Evolutionary conservation across 1,140 invertebrate genomes (phyloP).

Genomic region (Diorhabda sublineata): DNA sequence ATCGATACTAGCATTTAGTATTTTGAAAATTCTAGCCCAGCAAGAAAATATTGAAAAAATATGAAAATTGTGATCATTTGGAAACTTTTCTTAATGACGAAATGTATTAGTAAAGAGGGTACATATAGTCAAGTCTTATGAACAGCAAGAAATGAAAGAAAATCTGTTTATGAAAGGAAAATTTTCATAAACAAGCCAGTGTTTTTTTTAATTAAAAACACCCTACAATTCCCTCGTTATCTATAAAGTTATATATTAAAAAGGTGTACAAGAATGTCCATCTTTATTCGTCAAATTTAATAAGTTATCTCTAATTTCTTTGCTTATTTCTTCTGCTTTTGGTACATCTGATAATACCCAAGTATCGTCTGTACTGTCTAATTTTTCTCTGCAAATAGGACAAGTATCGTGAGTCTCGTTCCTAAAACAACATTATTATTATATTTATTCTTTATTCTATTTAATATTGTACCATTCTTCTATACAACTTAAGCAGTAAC

Average conservation of each 20-base stretch:
- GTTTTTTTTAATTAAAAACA: no score
- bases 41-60: no score
- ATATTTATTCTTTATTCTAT: not conserved
- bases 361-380: constrained; percentile 60
- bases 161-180: no score
- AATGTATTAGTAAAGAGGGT: no score
- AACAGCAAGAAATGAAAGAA: no score
- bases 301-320: constrained; percentile 51
- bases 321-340: constrained; percentile 56
- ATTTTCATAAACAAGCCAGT: no score
- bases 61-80: no score
- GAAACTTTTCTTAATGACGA: no score
- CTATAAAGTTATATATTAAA: constrained; percentile 21
- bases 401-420: constrained; percentile 64
- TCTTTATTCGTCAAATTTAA: constrained; percentile 37
- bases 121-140: no score
- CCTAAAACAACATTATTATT: constrained; percentile 48
- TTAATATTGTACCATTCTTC: constrained; percentile 55
- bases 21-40: no score
- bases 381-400: constrained; percentile 60
- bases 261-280: constrained; percentile 30
- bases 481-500: constrained; percentile 65
- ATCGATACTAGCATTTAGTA: no score
- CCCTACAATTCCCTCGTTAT: no score
- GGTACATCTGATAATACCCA: constrained; percentile 65